Base-by-base conservation (phyloP, 2,888 invertebrate genomes). In the Scaptomyza flava region DNA sequence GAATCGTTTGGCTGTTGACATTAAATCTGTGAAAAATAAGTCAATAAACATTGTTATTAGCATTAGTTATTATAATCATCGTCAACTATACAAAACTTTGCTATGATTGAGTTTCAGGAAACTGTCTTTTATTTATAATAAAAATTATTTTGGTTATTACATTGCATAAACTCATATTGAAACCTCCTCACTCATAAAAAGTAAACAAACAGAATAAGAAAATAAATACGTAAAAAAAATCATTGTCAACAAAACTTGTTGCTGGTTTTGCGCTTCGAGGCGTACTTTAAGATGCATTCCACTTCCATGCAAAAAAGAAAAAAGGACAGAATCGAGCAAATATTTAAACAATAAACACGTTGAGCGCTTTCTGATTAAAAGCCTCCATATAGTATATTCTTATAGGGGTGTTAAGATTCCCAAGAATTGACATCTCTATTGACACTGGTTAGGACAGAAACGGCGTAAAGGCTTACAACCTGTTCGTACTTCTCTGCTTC, bases 1-100 rank as follows among this genome's bases (percentile, higher is more conserved):
- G 92, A 97, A 98, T 89, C 94, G 93, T 91, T 94, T 94, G 60
- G 95, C 94, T 60, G 93, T 91, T 87, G 94, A 93, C 92, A 96
- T 92, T 80, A 95, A 91, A 93, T 96, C 96, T 96, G 93, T 9
- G 50, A 54, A 58, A 41, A 36, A n/a, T 54, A 45, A 33, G 14
- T 45, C 31, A 53, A 53, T 30, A 57, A 56, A 52, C 11, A 47
- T 48, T 54, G 46, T 6, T 34, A 60, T 54, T 6, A 48, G 9
- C 48, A 38, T 33, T 52, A 14, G 9, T 6, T 12, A 8, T 5
- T n/a, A 11, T 17, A 5, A 23, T 50, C 12, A n/a, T 45, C 27
- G 43, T 12, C 43, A 12, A 20, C 23, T 43, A 23, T 23, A n/a
- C 6, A 36, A 20, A 27, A 11, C 27, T 20, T 11, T 23, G n/a